Evolutionary conservation across 2,113 vertebrate species (phyloP), one percentile per base, ranked within the genome.

Genomic region (Maccullochella peelii): DNA sequence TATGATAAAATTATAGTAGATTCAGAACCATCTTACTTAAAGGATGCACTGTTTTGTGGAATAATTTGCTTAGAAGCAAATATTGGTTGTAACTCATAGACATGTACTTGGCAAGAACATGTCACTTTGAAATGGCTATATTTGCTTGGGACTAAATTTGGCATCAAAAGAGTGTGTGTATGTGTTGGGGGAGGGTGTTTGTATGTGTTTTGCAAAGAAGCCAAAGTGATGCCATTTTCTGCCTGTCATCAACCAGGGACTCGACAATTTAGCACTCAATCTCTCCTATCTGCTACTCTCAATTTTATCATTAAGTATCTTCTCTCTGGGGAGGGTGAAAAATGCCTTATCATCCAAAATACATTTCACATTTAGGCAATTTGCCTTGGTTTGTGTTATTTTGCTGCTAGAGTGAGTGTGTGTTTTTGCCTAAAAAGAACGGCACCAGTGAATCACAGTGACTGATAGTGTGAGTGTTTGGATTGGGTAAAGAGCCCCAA

Each of bases 201-300:
- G 78, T 82, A 83, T 90, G 85, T 87, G 85, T 87, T 91, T 88
- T 82, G 88, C 84, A 84, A 89, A 75, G 55, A 89, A 86, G 70
- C 90, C 84, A 93, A 93, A 91, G 79, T 82, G 80, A 86, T 89
- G 77, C 84, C 82, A 80, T 93, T 92, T 93, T 90, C 85, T 91
- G 80, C 86, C 85, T 83, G 85, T 91, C 85, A 83, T 92, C 90
- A 92, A 83, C 80, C 40, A 57, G 88, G 74, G 86, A 93, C 72
- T 89, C 36, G 14, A 90, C 87, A 91, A 90, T 94, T 92, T 86
- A 77, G 59, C n/a, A 42, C 83, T 92, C 89, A 79, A 76, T 86
- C 84, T 84, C 57, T 85, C 59, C 84, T 88, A 87, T 89, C 82
- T 85, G 79, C 84, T 79, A 25, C 80, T 92, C 87, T 85, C 86